Evolutionary conservation across 2,113 vertebrate species (phyloP), one percentile per base, ranked within the genome.

Genomic region (Oryzias javanicus): DNA sequence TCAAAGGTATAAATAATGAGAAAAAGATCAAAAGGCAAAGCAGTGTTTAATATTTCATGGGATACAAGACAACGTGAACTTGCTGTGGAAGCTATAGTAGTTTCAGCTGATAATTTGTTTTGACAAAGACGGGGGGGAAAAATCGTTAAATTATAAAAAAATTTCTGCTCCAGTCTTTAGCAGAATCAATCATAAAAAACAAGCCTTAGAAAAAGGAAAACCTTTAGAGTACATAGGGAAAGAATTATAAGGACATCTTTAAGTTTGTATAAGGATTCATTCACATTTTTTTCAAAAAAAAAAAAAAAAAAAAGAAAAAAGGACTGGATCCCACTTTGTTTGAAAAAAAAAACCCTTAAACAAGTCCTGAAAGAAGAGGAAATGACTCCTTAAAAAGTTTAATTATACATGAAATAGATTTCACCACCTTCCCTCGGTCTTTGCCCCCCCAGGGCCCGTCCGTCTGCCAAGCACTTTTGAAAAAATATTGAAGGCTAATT

Each of bases 21-120:
- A 67, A 68, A 79, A 17, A 42, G 52, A 82, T 70, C 41, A 76
- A 67, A 59, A 76, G 70, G 42, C 42, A 64, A 81, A 76, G 41
- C 42, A 41, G 35, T 2, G 27, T 53, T 54, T 86, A 89, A 91
- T 90, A 80, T 89, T 90, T 80, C 70, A 86, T 83, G 41, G 15
- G n/a, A 35, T 29, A 67, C 60, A 76, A 85, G 81, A 78, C 82
- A 71, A 68, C 46, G 65, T 6, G 47, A 58, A 58, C 76, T 65
- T 60, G 53, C 58, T 15, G 62, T 7, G 18, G 65, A 67, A 49
- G 58, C n/a, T 44, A 67, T 80, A 72, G 64, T 42, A 53, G 81
- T 71, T 72, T 60, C 64, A 62, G 84, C 86, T 71, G 48, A 88
- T 89, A 83, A 80, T 72, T 76, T 19, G 57, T 49, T 58, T 61